Conservation (phyloP, 2,113 vertebrate species). For the Spheniscus mendiculus region DNA sequence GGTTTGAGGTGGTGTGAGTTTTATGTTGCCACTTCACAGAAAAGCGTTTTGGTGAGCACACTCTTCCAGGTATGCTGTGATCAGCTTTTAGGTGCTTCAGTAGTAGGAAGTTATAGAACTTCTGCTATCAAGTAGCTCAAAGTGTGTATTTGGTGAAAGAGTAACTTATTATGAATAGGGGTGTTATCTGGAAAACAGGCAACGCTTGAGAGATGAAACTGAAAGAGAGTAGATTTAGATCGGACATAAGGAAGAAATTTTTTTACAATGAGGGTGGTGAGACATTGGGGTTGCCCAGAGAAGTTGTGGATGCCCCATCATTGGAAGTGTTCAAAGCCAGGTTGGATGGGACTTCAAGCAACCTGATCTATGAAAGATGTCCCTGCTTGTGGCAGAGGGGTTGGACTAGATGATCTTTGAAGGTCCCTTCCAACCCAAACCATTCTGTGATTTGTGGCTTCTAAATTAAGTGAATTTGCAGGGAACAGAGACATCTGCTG, state of each 20-base stretch:
- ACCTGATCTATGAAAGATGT: neutral
- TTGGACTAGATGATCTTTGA: neutral
- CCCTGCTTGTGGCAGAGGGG: neutral
- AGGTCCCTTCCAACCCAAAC: neutral
- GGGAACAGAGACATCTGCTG: neutral
- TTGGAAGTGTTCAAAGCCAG: neutral
- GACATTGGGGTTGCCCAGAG: neutral
- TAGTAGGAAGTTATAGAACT: neutral
- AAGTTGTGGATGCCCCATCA: neutral
- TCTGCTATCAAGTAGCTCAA: neutral
- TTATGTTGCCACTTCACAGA: neutral
- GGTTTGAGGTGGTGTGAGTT: neutral
- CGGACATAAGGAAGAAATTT: neutral
- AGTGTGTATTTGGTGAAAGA: neutral
- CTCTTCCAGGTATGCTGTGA: neutral
- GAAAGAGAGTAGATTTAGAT: neutral
- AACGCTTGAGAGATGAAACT: neutral
- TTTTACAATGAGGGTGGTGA: neutral
- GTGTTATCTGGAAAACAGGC: neutral
- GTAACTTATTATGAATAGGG: neutral
- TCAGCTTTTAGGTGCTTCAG: neutral
- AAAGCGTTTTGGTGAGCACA: fast-evolving
- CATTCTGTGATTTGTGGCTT: neutral
- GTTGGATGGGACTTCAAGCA: neutral
- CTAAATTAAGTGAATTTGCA: neutral